phyloP scores from a whole-genome alignment of 2,113 vertebrate species.

The Lamprotornis superbus region DNA sequence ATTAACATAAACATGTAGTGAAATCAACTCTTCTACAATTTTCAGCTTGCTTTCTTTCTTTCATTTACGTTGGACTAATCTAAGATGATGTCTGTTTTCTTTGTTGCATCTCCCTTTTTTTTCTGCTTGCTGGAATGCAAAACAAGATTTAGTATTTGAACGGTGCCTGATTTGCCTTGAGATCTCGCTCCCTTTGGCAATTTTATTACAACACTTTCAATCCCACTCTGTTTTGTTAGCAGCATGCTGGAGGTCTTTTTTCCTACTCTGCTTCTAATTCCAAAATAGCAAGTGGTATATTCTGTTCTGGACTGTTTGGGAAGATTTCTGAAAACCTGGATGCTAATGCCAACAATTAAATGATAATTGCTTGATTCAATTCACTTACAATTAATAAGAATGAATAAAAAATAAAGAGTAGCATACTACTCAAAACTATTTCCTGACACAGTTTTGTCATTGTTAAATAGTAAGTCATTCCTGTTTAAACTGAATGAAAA shows the following conservation, averaged over 20 bases:
- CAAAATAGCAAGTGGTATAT: not conserved
- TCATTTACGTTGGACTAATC: conserved; percentile 65
- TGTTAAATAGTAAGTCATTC: not conserved
- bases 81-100: conserved; percentile 68
- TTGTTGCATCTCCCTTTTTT: conserved; percentile 39
- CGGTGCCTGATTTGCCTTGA: not conserved
- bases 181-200: not conserved
- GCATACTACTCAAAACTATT: not conserved
- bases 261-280: not conserved
- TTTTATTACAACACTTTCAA: conserved; percentile 25
- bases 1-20: conserved; percentile 84
- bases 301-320: not conserved
- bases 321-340: conserved; percentile 29
- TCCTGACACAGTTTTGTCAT: not conserved
- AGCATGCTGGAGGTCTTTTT: not conserved
- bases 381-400: not conserved
- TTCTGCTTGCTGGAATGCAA: conserved; percentile 59
- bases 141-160: conserved; percentile 59
- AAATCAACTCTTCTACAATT: conserved; percentile 81
- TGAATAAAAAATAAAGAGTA: not conserved
- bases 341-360: not conserved
- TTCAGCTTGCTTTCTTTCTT: conserved; percentile 76
- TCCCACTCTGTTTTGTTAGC: not conserved
- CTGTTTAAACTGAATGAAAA: not conserved
- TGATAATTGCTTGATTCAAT: not conserved